A percentile compares a stretch with the other conserved stretches of the same genome.
phyloP scores from a whole-genome alignment of 2,888 invertebrate genomes.

The Machimus rusticus region DNA sequence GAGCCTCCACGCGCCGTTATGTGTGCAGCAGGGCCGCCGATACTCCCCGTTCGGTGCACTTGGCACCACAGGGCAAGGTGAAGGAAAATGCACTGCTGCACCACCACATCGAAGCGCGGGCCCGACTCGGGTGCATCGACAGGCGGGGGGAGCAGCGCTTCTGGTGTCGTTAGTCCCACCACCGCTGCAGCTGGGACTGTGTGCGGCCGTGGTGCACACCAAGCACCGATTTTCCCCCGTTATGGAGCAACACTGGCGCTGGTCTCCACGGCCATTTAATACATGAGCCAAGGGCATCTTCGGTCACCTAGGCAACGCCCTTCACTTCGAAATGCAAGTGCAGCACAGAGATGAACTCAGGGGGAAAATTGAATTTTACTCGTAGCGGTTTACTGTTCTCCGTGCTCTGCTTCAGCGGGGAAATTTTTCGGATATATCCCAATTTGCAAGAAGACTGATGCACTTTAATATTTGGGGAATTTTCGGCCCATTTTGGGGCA shows the following conservation, averaged over 20 bases:
- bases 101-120: background rate
- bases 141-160: background rate
- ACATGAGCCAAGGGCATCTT: constrained; percentile 48
- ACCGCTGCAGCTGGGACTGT: background rate
- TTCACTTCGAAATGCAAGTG: constrained; percentile 47
- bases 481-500: background rate
- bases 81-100: background rate
- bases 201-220: background rate
- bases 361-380: background rate
- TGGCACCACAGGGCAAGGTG: constrained; percentile 15
- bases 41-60: background rate
- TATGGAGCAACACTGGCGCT: background rate
- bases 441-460: background rate
- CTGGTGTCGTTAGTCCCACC: background rate
- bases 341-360: constrained; percentile 44
- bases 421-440: background rate
- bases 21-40: background rate
- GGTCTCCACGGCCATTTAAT: constrained; percentile 40
- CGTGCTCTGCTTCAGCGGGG: background rate
- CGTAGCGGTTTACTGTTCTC: background rate
- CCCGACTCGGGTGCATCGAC: background rate
- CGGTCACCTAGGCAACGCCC: constrained; percentile 50
- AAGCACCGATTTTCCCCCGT: background rate
- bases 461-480: background rate
- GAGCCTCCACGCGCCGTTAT: background rate